Evolutionary conservation across 2,888 invertebrate genomes (phyloP).

Genomic region (Zootermopsis nevadensis): DNA sequence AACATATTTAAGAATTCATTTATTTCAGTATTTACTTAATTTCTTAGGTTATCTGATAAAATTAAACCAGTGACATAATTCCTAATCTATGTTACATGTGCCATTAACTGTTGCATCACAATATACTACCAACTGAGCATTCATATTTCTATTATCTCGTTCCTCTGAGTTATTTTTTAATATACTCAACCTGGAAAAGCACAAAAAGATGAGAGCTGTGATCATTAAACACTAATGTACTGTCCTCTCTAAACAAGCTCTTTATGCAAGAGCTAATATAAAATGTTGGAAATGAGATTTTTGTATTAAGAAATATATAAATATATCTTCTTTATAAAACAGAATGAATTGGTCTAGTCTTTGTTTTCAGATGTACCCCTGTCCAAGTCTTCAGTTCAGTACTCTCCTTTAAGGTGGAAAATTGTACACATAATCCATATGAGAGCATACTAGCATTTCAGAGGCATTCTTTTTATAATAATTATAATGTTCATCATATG

Average conservation of each 20-base stretch:
- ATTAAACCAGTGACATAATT: not conserved
- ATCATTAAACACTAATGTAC: constrained; percentile 16
- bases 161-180: constrained; percentile 20
- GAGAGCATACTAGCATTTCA: too few relatives aligned
- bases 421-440: too few relatives aligned
- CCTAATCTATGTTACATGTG: not conserved
- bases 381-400: not conserved
- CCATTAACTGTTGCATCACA: not conserved
- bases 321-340: constrained; percentile 48
- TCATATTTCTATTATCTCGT: not conserved
- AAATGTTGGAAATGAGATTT: constrained; percentile 41
- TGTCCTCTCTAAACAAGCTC: constrained; percentile 18
- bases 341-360: not conserved
- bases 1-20: too few relatives aligned
- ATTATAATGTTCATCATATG: too few relatives aligned
- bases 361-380: not conserved
- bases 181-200: constrained; percentile 16
- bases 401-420: too few relatives aligned
- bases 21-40: too few relatives aligned
- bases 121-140: not conserved
- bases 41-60: not conserved
- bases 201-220: constrained; percentile 35
- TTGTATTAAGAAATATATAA: constrained; percentile 47
- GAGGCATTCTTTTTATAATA: too few relatives aligned
- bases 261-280: constrained; percentile 8